Conservation (phyloP, 2,797 vertebrate species). For the Eleutherodactylus coqui region DNA sequence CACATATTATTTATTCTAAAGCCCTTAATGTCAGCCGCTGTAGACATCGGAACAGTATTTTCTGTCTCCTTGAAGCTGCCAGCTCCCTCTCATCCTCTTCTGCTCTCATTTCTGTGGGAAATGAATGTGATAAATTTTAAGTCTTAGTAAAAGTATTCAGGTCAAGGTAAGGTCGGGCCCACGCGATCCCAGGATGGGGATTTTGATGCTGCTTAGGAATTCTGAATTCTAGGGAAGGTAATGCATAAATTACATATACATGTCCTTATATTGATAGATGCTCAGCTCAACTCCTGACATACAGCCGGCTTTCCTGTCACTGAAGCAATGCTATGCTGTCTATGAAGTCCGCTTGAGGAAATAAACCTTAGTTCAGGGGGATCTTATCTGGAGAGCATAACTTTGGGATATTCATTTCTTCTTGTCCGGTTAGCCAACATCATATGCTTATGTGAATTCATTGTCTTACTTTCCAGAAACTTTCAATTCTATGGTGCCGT, state of each 20-base stretch:
- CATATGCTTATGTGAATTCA: not conserved
- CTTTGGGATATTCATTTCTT: not conserved
- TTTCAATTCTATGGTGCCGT: no score
- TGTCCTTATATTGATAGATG: conserved; percentile 6
- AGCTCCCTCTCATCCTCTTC: not conserved
- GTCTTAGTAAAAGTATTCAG: conserved; percentile 37
- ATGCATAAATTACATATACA: conserved; percentile 10
- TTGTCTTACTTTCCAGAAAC: not conserved
- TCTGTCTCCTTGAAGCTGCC: conserved; percentile 7
- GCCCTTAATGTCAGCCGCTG: conserved; percentile 11
- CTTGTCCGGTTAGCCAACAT: not conserved
- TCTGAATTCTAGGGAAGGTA: conserved; percentile 25
- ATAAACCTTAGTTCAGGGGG: not conserved
- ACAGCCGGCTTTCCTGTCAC: not conserved
- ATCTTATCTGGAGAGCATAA: no score
- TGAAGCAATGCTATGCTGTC: not conserved
- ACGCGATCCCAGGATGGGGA: conserved; percentile 20
- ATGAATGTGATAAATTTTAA: conserved; percentile 49
- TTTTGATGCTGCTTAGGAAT: conserved; percentile 52
- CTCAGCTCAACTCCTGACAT: not conserved
- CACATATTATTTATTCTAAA: not conserved
- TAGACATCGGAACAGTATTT: not conserved
- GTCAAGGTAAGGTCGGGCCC: conserved; percentile 42
- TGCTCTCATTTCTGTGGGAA: conserved; percentile 38
- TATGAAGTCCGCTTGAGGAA: not conserved